Conservation (phyloP, 2,113 vertebrate species). For the Eupsittula cactorum region DNA sequence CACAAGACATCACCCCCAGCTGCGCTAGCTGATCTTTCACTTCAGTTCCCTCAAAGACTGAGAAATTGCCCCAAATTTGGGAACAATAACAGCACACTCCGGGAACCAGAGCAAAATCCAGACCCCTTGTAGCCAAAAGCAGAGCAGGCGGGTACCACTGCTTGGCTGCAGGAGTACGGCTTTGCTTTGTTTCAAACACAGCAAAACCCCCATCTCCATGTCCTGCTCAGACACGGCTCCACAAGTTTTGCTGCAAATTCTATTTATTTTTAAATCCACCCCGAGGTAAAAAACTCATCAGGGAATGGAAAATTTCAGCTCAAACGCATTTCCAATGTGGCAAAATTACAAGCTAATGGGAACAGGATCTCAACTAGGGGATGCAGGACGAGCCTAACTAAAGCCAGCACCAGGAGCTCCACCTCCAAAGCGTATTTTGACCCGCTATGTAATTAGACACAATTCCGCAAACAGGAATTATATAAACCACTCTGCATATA, state of each 20-base stretch:
- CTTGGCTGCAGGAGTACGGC: not conserved
- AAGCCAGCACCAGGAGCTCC: not conserved
- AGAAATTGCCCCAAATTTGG: not conserved
- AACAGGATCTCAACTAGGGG: not conserved
- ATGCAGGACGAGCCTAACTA: constrained; percentile 3
- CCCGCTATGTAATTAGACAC: not conserved
- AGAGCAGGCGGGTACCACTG: not conserved
- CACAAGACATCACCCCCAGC: fast-evolving
- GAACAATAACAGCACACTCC: not conserved
- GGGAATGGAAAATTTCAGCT: constrained; percentile 31
- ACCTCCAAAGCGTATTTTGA: constrained; percentile 45
- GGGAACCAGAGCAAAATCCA: not conserved
- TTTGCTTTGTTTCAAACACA: not conserved
- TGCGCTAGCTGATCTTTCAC: not conserved
- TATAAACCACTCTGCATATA: constrained; percentile 20
- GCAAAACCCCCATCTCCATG: not conserved
- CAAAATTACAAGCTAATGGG: not conserved
- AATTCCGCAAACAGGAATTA: constrained; percentile 25
- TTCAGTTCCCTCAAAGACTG: not conserved
- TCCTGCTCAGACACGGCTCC: not conserved
- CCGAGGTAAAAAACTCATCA: not conserved
- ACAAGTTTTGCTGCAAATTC: not conserved
- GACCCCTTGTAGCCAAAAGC: not conserved
- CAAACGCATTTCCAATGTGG: not conserved
- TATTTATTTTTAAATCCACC: not conserved